Conservation (phyloP, 1,140 invertebrate species). For the Drosophila nasuta region DNA sequence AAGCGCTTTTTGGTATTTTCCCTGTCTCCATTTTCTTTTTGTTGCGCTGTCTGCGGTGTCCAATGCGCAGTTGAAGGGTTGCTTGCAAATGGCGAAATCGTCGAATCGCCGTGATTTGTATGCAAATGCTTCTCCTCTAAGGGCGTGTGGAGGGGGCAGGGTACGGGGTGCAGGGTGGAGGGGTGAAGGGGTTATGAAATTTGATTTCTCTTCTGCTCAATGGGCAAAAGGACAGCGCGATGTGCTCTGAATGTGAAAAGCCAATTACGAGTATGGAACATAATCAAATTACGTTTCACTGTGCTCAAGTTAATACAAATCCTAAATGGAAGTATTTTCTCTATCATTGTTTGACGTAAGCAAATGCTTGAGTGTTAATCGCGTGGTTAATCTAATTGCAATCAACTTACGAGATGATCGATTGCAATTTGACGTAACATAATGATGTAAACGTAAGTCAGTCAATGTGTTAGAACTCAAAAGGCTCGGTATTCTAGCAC, state of each 20-base stretch:
- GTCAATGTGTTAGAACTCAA: not conserved
- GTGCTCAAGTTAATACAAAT: not conserved
- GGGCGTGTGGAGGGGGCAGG: not conserved
- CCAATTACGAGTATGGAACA: slow-evolving; percentile 55
- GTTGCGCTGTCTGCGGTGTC: slow-evolving; percentile 19
- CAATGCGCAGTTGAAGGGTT: slow-evolving; percentile 72
- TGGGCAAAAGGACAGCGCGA: not conserved
- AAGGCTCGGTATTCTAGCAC: not conserved
- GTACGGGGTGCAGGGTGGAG: too few species aligned
- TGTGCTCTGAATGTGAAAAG: slow-evolving; percentile 25
- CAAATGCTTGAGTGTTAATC: not conserved
- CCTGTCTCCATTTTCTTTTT: slow-evolving; percentile 3
- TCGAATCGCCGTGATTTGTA: slow-evolving; percentile 61
- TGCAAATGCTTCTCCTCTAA: slow-evolving; percentile 57
- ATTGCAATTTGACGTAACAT: not conserved
- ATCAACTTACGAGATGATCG: not conserved
- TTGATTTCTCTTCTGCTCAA: slow-evolving; percentile 54
- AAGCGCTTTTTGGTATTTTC: slow-evolving; percentile 42
- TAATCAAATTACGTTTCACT: slow-evolving; percentile 66
- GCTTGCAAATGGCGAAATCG: slow-evolving; percentile 35
- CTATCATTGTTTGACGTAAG: not conserved
- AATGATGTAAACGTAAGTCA: not conserved
- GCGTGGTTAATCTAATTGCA: not conserved
- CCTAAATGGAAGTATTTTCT: not conserved
- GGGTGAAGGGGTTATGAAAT: slow-evolving; percentile 49